Evolutionary conservation across 2,888 invertebrate species (phyloP), one percentile per base, ranked within the genome.

Genomic region (Ophioninae sp.): DNA sequence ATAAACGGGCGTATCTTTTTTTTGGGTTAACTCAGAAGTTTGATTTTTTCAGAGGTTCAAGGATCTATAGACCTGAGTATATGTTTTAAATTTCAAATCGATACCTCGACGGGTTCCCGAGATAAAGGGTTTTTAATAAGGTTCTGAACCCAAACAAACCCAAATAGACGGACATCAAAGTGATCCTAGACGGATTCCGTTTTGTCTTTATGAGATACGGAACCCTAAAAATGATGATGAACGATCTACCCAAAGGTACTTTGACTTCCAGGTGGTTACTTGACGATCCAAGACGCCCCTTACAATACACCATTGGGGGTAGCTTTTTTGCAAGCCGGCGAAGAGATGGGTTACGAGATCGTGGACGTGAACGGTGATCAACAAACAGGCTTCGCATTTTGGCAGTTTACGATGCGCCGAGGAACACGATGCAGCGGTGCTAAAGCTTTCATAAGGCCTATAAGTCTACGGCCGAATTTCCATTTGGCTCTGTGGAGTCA

Each of bases 261-360:
- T n/a, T 6, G 37, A 44, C 72, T 93, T 94, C 68, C 93, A 96
- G 97, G 97, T 41, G 97, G 97, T 8, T 96, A 95, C 88, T 93
- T 96, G 82, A 96, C 97, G 0, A 95, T 97, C 0, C 96, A 97
- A 93, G 96, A 97, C 88, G 93, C 95, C 0, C 96, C 97, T 0
- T 97, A 95, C 93, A 95, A 96, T 90, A 97, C 97, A 0, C 98
- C 98, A 0, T 93, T 98, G 58, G 97, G 97, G 0, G 95, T 96
- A 0, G 97, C 97, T 0, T 97, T 98, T 88, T 93, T 98, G 0
- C 96, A 98, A 94, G 98, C 97, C 0, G 98, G 96, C n/a, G 96
- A 97, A 91, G 98, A 98, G 93, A 96, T 97, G 96, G 98, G 98
- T 37, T 98, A 98, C 93, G 97, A 97, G 79, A 95, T 97, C 78